Percentiles rank a stretch among this genome's conserved stretches.
phyloP scores from a whole-genome alignment of 2,797 vertebrate genomes.

The Onychomys torridus region DNA sequence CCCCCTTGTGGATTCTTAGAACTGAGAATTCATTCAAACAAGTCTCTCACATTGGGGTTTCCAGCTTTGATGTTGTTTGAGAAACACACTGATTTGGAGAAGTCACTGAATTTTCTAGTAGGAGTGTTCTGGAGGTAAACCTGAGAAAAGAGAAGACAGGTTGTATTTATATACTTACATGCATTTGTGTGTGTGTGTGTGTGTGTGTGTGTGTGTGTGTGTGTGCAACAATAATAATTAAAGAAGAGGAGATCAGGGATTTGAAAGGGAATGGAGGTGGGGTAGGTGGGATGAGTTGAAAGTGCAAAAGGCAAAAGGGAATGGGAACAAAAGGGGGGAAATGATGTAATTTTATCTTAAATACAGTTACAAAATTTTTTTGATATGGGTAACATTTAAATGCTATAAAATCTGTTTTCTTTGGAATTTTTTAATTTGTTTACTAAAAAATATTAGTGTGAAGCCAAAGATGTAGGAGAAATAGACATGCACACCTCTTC shows the following conservation, averaged over 20 bases:
- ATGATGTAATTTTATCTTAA: not conserved
- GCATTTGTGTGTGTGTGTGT: too few relatives aligned
- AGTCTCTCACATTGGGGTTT: not conserved
- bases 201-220: too few relatives aligned
- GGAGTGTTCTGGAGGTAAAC: not conserved
- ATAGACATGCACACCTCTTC: not conserved
- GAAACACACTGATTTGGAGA: not conserved
- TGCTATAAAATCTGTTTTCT: slow-evolving; percentile 11
- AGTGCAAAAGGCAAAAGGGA: not conserved
- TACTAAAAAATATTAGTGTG: slow-evolving; percentile 13
- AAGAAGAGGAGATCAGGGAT: not conserved
- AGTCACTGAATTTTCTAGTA: slow-evolving; percentile 21
- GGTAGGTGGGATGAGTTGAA: not conserved
- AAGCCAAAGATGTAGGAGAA: not conserved
- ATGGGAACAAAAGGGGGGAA: not conserved
- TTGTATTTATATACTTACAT: not conserved
- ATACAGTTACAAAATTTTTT: not conserved
- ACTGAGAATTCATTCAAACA: not conserved
- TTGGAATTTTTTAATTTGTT: not conserved
- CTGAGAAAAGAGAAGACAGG: not conserved
- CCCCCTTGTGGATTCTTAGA: slow-evolving; percentile 31
- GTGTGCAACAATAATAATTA: not conserved
- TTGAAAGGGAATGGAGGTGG: not conserved
- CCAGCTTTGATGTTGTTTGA: not conserved
- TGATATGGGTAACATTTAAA: slow-evolving; percentile 16